Conservation (phyloP, 2,888 invertebrate genomes). For the Yponomeuta cagnagella region DNA sequence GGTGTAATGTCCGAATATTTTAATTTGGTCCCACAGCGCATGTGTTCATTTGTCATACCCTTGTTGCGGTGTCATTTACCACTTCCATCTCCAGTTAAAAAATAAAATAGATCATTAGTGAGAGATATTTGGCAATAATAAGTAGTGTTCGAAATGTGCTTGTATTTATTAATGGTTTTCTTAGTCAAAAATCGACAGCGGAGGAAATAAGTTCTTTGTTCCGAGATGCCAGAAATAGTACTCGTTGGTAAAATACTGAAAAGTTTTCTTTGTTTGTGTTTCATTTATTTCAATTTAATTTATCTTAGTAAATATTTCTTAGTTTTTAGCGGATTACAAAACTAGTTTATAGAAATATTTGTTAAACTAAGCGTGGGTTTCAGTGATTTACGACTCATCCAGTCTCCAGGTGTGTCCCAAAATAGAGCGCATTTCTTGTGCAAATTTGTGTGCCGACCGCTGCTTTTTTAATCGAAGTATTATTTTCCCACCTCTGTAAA, state of each 20-base stretch:
- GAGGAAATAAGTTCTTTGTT: slow-evolving; percentile 40
- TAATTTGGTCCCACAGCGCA: slow-evolving; percentile 29
- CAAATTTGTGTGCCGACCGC: background rate
- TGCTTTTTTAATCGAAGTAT: slow-evolving; percentile 4
- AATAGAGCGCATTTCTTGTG: background rate
- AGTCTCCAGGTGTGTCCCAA: background rate
- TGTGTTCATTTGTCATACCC: slow-evolving; percentile 26
- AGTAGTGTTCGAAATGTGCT: slow-evolving; percentile 41
- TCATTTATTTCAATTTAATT: too few relatives aligned
- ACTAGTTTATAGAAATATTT: slow-evolving; percentile 11
- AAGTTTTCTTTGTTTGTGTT: slow-evolving; percentile 20
- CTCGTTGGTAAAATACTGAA: slow-evolving; percentile 52
- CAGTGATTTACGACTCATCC: background rate
- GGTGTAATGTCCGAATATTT: slow-evolving; percentile 43
- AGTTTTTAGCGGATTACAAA: background rate
- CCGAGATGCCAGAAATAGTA: slow-evolving; percentile 57
- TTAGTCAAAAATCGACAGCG: slow-evolving; percentile 51
- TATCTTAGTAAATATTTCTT: too few relatives aligned
- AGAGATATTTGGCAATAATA: slow-evolving; percentile 57
- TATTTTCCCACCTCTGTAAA: slow-evolving; percentile 21
- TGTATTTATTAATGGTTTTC: slow-evolving; percentile 44
- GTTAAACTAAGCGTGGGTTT: background rate
- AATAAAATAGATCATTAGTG: slow-evolving; percentile 47
- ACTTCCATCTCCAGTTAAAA: slow-evolving; percentile 32
- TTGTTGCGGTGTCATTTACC: slow-evolving; percentile 32